Percentiles rank a stretch among this genome's conserved stretches.
These are phyloP conservation scores for Mactromeris polynyma DNA, from an alignment of 2,888 invertebrate genomes.

Conservation along the genomic window DNA sequence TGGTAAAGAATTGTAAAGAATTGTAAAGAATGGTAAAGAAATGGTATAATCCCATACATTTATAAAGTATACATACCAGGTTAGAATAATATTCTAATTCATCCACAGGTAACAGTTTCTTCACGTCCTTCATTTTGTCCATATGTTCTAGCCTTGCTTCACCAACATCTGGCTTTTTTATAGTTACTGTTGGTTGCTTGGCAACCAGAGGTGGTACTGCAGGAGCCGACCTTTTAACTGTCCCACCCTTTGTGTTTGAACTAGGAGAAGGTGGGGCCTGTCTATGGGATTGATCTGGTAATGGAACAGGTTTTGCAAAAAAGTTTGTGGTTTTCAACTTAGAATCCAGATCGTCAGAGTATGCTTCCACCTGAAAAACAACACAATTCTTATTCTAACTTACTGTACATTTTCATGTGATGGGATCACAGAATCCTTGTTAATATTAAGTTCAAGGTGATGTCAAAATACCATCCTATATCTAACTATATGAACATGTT, in stretches of 20 bases:
- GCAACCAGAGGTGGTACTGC: conserved; percentile 41
- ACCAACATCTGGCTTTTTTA: conserved; percentile 68
- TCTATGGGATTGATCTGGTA: neutral
- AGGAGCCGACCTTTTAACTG: conserved; percentile 27
- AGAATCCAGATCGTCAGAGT: conserved; percentile 41
- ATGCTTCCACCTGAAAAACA: conserved; percentile 52
- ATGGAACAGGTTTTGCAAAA: conserved; percentile 52
- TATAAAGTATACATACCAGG: conserved; percentile 62
- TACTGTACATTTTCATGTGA: neutral
- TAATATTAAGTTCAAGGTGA: no score
- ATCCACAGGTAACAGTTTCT: conserved; percentile 76
- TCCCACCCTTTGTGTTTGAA: neutral
- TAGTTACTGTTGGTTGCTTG: conserved; percentile 36
- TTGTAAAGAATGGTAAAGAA: no score
- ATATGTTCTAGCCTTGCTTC: conserved; percentile 79
- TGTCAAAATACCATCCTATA: no score
- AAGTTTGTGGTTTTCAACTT: conserved; percentile 37
- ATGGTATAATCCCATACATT: no score
- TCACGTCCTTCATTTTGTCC: conserved; percentile 78
- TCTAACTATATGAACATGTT: no score
- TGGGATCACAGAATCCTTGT: no score
- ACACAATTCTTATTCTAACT: no score
- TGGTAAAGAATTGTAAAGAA: no score
- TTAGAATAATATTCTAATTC: conserved; percentile 78
- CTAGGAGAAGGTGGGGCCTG: neutral